Conservation (phyloP, 2,113 vertebrate species). For the Poeciliopsis turrubarensis region DNA sequence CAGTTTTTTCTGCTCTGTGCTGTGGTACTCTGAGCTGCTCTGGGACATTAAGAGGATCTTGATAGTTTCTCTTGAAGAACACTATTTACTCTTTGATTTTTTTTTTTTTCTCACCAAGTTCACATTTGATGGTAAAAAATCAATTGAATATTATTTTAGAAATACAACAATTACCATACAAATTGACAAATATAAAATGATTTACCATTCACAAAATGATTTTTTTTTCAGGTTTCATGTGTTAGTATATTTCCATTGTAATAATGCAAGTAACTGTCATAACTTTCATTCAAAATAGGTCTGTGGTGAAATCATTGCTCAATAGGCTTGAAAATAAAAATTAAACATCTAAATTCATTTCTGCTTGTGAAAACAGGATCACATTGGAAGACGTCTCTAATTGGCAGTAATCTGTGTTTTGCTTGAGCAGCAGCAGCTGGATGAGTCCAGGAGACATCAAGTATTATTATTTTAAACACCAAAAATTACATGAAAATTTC, state of each 20-base stretch:
- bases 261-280: not conserved
- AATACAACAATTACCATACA: not conserved
- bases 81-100: conserved; percentile 19
- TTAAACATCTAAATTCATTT: not conserved
- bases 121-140: not conserved
- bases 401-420: too few relatives aligned
- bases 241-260: too few relatives aligned
- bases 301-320: not conserved
- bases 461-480: not conserved
- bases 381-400: not conserved
- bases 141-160: not conserved
- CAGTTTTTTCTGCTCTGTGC: conserved; percentile 25
- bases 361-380: not conserved
- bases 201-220: not conserved
- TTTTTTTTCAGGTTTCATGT: too few relatives aligned
- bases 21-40: conserved; percentile 20
- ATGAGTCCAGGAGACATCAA: not conserved
- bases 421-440: not conserved
- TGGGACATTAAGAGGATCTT: conserved; percentile 9
- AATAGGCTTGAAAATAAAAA: not conserved
- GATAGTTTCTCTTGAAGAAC: conserved; percentile 17
- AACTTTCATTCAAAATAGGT: too few relatives aligned
- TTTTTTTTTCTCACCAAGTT: conserved; percentile 3
- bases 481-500: not conserved
- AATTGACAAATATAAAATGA: not conserved